These are phyloP conservation scores for Proales similis DNA, from an alignment of 1,140 invertebrate genomes.

Conservation along the genomic window DNA sequence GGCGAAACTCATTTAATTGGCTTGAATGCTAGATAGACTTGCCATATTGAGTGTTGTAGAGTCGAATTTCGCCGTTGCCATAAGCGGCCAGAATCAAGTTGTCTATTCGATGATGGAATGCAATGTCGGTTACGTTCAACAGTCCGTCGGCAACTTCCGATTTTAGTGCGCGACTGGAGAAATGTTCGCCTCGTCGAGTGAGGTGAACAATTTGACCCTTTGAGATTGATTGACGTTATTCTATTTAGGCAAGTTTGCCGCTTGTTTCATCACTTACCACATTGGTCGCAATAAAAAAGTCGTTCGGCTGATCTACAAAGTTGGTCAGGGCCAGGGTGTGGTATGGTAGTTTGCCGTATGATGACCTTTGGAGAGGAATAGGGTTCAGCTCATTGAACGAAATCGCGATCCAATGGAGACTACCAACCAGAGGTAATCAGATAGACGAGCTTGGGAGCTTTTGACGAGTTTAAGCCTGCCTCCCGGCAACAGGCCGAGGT, in stretches of 20 bases:
- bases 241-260: background rate
- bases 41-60: conserved; percentile 29
- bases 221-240: background rate
- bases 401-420: background rate
- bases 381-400: no score
- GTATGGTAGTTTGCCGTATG: conserved; percentile 18
- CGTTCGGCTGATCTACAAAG: conserved; percentile 2
- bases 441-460: conserved; percentile 33
- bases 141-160: conserved; percentile 17
- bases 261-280: conserved; percentile 21
- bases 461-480: conserved; percentile 33
- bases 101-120: conserved; percentile 30
- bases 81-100: conserved; percentile 24
- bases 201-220: conserved; percentile 36
- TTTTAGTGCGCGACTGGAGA: conserved; percentile 10
- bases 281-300: conserved; percentile 33
- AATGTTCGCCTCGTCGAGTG: conserved; percentile 23
- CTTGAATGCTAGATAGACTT: background rate
- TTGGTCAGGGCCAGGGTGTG: conserved; percentile 32
- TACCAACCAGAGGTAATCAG: background rate
- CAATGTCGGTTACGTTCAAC: conserved; percentile 18
- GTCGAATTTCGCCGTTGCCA: conserved; percentile 32
- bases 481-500: conserved; percentile 26
- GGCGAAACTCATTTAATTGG: background rate
- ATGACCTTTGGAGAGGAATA: no score